Evolutionary conservation across 1,140 invertebrate species (phyloP).

Genomic region (Anastrepha obliqua): DNA sequence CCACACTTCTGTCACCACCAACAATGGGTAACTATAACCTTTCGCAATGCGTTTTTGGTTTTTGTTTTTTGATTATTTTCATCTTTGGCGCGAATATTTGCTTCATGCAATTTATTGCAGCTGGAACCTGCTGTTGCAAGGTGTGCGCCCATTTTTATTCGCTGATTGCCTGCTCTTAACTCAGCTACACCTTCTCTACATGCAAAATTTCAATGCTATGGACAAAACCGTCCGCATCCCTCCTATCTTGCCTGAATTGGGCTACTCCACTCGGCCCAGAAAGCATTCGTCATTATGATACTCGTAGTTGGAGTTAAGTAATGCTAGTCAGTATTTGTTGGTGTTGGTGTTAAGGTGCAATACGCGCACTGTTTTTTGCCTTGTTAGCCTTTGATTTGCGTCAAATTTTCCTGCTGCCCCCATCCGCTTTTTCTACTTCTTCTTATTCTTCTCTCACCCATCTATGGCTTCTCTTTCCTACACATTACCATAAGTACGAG

Average conservation of each 20-base stretch:
- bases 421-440: too few relatives aligned
- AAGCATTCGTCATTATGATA: slow-evolving; percentile 34
- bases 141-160: slow-evolving; percentile 44
- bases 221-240: not conserved
- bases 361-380: not conserved
- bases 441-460: not conserved
- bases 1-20: slow-evolving; percentile 20
- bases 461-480: not conserved
- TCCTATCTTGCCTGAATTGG: not conserved
- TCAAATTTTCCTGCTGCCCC: not conserved
- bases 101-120: not conserved
- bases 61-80: not conserved
- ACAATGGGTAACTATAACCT: not conserved
- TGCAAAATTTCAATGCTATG: slow-evolving; percentile 18
- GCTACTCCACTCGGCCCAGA: not conserved
- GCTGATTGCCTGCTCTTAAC: slow-evolving; percentile 21
- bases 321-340: not conserved
- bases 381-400: not conserved
- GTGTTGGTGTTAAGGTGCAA: not conserved
- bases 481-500: not conserved
- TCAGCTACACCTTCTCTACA: slow-evolving; percentile 37
- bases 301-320: not conserved
- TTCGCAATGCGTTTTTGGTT: not conserved
- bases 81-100: not conserved
- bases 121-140: not conserved